Conservation (phyloP, 2,888 invertebrate genomes). For the Caenorhabditis drosophilae region DNA sequence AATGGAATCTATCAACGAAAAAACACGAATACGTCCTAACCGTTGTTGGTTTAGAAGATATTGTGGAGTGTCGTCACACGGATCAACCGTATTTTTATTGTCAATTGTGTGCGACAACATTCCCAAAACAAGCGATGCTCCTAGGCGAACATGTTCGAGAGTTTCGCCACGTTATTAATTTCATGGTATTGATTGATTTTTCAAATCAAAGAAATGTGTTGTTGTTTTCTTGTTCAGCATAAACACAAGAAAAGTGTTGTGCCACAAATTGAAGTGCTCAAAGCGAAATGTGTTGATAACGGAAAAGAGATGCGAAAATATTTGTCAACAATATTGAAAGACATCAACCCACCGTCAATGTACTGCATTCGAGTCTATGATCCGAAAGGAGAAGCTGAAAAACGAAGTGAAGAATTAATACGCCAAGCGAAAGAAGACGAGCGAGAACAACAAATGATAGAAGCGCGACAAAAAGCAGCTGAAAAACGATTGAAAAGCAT, state of each 20-base stretch:
- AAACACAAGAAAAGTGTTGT: constrained; percentile 28
- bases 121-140: constrained; percentile 20
- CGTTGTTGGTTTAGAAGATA: constrained; percentile 43
- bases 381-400: constrained; percentile 41
- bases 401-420: constrained; percentile 4
- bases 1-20: constrained; percentile 30
- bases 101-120: constrained; percentile 27
- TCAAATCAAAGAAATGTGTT: not conserved
- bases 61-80: constrained; percentile 33
- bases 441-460: not conserved
- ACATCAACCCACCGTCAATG: constrained; percentile 22
- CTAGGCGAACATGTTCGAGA: constrained; percentile 45
- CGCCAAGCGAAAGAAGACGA: constrained; percentile 8
- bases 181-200: constrained; percentile 26
- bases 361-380: constrained; percentile 51
- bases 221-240: constrained; percentile 39
- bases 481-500: no score
- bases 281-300: not conserved
- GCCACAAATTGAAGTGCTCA: constrained; percentile 22
- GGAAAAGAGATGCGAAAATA: constrained; percentile 11
- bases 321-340: constrained; percentile 31
- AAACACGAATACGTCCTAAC: constrained; percentile 40
- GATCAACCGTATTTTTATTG: constrained; percentile 39
- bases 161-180: constrained; percentile 35
- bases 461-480: constrained; percentile 3